Base-by-base conservation (phyloP, 1,140 invertebrate species). In the Hesperophylax magnus region DNA sequence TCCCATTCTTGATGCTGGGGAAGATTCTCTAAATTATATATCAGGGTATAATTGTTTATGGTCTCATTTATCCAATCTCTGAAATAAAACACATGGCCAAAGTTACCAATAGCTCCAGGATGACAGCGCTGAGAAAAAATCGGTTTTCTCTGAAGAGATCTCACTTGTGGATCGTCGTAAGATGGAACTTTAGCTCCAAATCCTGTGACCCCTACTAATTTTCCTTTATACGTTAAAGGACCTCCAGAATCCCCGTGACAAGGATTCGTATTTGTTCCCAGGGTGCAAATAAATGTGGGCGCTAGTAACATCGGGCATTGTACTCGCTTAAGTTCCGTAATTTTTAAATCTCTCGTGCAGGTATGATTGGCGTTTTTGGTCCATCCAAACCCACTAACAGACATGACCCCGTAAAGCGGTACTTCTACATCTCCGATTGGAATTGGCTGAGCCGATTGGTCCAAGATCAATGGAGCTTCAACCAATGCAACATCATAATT, bases 181-280 rank as follows among this genome's bases (percentile, higher is more conserved):
- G 63, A 27, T 2, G 63, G 63, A 56, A 75, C 31, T 15, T 39
- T 54, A 6, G 71, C 53, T 27, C 71, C 71, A 11, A 75, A 75
- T 18, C 52, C 71, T 9, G 71, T 75, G 5, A 75, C 71, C n/a
- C 71, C 71, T 15, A 58, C 71, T 15, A 75, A 56, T 39, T 22
- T 17, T 11, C 71, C 71, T 24, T 39, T 1, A 18, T 75, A 75
- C 2, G 71, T 75, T 22, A 75, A 22, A 27, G 71, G 52, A 15
- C 71, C 53, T n/a, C 69, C 69, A 0, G 69, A 72, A 53, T 72
- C 69, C 9, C 69, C 69, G 9, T 72, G 69, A 17, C 69, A 72
- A 52, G 69, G 69, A 72, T 72, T 72, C 11, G 69, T 52, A 11
- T 72, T 72, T n/a, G 20, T 47, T 0, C 34, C n/a, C n/a, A 56